Conservation (phyloP, 2,113 vertebrate species). For the Otis tarda region DNA sequence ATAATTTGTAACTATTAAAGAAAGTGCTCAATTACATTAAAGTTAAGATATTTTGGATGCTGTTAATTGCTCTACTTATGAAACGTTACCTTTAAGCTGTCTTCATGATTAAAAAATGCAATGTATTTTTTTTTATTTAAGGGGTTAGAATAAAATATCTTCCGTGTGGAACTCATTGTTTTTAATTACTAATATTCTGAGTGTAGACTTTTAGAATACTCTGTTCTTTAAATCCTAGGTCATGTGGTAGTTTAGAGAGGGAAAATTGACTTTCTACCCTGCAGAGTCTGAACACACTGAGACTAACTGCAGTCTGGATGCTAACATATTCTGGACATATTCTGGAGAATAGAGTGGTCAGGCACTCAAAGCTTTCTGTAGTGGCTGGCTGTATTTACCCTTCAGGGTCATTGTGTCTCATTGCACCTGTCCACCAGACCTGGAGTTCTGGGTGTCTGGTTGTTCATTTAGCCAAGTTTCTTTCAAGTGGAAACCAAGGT, state of each 20-base stretch:
- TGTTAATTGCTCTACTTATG: not conserved
- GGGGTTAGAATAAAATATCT: not conserved
- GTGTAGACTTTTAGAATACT: not conserved
- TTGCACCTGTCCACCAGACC: not conserved
- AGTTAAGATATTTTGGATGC: not conserved
- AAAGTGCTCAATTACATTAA: not conserved
- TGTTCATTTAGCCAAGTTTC: not conserved
- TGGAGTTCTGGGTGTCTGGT: not conserved
- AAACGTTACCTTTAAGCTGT: not conserved
- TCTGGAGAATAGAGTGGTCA: not conserved
- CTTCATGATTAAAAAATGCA: not conserved
- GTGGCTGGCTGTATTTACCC: not conserved
- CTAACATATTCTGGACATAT: not conserved
- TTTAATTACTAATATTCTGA: not conserved
- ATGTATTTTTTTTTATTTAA: not conserved
- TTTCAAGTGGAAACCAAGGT: not conserved
- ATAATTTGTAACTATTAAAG: not conserved
- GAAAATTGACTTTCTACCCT: not conserved
- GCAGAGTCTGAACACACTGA: not conserved
- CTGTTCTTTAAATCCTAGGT: not conserved
- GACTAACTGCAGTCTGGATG: not conserved
- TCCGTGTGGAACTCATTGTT: not conserved
- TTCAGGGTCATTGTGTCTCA: not conserved
- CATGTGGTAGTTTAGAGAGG: not conserved
- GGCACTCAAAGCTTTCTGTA: not conserved